phyloP scores from a whole-genome alignment of 2,888 invertebrate genomes.

The Cantharis lateralis region DNA sequence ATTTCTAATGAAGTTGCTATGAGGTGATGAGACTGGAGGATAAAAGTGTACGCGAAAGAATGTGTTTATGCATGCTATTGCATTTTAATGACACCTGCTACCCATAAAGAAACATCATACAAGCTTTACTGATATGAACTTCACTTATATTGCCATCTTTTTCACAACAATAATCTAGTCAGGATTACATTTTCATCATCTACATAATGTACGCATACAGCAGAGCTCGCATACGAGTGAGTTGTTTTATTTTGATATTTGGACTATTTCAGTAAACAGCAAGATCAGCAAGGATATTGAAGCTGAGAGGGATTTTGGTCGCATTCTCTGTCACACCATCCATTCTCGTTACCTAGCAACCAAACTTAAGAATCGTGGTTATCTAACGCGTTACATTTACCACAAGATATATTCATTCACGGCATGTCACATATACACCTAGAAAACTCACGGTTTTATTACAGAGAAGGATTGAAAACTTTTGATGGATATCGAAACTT shows the following conservation, averaged over 20 bases:
- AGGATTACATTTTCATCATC: conserved; percentile 51
- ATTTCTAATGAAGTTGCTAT: conserved; percentile 28
- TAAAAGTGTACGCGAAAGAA: conserved; percentile 35
- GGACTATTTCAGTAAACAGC: conserved; percentile 47
- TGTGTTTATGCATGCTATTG: conserved; percentile 41
- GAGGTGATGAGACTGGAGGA: conserved; percentile 24
- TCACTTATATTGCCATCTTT: conserved; percentile 41
- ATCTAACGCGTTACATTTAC: conserved; percentile 47
- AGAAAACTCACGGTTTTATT: conserved; percentile 44
- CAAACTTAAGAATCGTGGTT: conserved; percentile 44
- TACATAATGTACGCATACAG: conserved; percentile 48
- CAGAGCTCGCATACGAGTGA: conserved; percentile 39
- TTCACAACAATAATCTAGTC: conserved; percentile 49
- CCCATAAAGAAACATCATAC: conserved; percentile 46
- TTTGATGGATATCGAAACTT: conserved; percentile 3
- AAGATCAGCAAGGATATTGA: conserved; percentile 49
- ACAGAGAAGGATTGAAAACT: conserved; percentile 48
- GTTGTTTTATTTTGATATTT: conserved; percentile 50
- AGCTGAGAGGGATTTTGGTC: conserved; percentile 47
- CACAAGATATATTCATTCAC: conserved; percentile 51
- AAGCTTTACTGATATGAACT: conserved; percentile 44
- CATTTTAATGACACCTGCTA: conserved; percentile 45
- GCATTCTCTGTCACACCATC: conserved; percentile 41
- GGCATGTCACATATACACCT: conserved; percentile 49
- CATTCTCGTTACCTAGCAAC: conserved; percentile 47